Base-by-base conservation (phyloP, 2,797 vertebrate genomes). In the Yasuhikotakia modesta region DNA sequence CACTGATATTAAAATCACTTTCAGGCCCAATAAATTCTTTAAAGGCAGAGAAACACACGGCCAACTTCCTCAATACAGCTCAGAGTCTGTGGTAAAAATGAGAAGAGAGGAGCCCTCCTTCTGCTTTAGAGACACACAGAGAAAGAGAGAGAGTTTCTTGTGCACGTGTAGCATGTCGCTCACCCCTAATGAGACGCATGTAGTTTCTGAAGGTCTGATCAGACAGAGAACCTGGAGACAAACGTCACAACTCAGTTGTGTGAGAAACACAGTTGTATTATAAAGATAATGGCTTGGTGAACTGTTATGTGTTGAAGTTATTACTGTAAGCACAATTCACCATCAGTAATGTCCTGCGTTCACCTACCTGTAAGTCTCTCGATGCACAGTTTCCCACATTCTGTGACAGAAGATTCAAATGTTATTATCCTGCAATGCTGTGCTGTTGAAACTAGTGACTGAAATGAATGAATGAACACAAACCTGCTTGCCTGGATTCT, bases 21-120 rank as follows among this genome's bases (percentile, higher is more conserved):
- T n/a, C 55, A 14, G 24, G 24, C n/a, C 13, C 14, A 77, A 61
- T 69, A 5, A 5, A 53, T 70, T 70, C 32, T 78, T 76, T 70
- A 77, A 70, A 63, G 53, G 55, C 58, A 71, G 35, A 46, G 60
- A 64, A 46, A 13, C 30, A 65, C 58, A 71, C 39, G 27, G 0
- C 27, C 16, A 43, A 70, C 75, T 70, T 70, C 75, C 75, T 77
- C 30, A 77, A 53, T 35, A 16, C 39, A 69, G 55, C 55, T 69
- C n/a, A 24, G 50, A 70, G 61, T 22, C 55, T 50, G n/a, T 0
- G 17, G 10, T 65, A 22, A 19, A 6, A 30, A 4, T 55, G 45
- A 50, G 27, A 70, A 1, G 4, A 46, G 32, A 70, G 63, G 64
- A 78, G 45, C 70, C 48, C 68, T 1, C 21, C 57, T 45, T 77